Evolutionary conservation across 2,113 vertebrate genomes (phyloP).

Genomic region (Otocyon megalotis): DNA sequence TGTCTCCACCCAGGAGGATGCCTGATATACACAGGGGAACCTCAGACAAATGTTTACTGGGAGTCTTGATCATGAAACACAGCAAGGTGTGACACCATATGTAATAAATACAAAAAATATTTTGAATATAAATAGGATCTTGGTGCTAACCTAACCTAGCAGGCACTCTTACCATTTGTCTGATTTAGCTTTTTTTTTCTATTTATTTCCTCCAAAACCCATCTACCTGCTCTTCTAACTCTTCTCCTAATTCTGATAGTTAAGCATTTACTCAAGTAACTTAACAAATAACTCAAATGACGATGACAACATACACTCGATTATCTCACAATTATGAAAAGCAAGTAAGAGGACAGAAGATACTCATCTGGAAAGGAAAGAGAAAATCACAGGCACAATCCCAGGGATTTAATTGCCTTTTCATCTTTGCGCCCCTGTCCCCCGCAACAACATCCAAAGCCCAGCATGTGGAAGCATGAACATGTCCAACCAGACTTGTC

Average conservation of each 20-base stretch:
- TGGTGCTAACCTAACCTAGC: background rate
- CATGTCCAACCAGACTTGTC: background rate
- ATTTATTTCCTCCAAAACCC: background rate
- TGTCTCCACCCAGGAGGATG: background rate
- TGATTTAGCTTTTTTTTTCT: background rate
- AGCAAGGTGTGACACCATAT: background rate
- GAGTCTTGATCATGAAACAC: background rate
- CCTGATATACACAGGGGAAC: background rate
- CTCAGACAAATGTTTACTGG: background rate
- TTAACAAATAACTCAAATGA: conserved; percentile 5
- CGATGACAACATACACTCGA: background rate
- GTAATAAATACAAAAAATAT: background rate
- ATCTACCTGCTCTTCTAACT: background rate
- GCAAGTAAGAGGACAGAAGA: background rate
- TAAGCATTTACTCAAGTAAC: background rate
- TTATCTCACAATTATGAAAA: background rate
- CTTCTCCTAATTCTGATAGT: background rate
- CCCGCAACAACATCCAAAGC: too few relatives aligned
- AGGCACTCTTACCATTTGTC: background rate
- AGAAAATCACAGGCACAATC: background rate
- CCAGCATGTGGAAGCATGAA: background rate
- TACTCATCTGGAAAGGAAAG: background rate
- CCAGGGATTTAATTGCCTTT: background rate
- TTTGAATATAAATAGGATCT: background rate
- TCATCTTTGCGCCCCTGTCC: accelerated